Conservation (phyloP, 2,888 invertebrate species). For the Scaptomyza tumidula region DNA sequence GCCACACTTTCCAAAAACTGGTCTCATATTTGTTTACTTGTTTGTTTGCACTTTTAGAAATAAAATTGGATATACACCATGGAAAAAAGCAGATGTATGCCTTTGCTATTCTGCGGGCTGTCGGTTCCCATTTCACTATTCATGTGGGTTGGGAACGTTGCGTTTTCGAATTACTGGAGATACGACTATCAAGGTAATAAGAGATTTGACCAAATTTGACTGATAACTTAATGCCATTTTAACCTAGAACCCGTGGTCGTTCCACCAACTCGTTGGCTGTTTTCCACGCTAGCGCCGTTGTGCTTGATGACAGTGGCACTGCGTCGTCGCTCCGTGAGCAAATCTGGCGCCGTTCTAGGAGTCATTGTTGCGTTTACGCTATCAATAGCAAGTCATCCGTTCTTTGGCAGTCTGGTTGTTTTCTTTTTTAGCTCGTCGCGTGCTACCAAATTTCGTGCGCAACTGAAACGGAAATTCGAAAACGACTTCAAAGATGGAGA, state of each 20-base stretch:
- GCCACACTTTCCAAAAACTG: conserved; percentile 24
- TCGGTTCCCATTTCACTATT: conserved; percentile 91
- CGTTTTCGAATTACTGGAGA: conserved; percentile 87
- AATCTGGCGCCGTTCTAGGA: conserved; percentile 90
- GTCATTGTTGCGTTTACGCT: conserved; percentile 90
- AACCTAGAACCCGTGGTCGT: conserved; percentile 76
- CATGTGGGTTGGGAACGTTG: conserved; percentile 90
- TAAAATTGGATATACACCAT: conserved; percentile 14
- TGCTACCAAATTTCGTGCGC: conserved; percentile 90
- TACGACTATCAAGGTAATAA: conserved; percentile 86
- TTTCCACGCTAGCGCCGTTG: conserved; percentile 86
- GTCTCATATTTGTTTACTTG: conserved; percentile 48
- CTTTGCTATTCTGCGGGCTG: conserved; percentile 88
- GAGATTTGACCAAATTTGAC: conserved; percentile 3
- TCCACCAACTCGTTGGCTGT: conserved; percentile 83
- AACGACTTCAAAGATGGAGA: conserved; percentile 91
- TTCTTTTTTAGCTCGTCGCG: conserved; percentile 93
- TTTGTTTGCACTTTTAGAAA: too few species aligned
- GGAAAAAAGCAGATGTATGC: conserved; percentile 82
- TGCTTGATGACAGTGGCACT: conserved; percentile 88
- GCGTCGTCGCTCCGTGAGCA: conserved; percentile 88
- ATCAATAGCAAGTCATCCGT: conserved; percentile 91
- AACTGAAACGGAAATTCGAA: conserved; percentile 89
- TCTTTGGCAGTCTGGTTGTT: conserved; percentile 89
- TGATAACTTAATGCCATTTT: conserved; percentile 14